Evolutionary conservation across 2,888 invertebrate genomes (phyloP).

Genomic region (Unio delphinus): DNA sequence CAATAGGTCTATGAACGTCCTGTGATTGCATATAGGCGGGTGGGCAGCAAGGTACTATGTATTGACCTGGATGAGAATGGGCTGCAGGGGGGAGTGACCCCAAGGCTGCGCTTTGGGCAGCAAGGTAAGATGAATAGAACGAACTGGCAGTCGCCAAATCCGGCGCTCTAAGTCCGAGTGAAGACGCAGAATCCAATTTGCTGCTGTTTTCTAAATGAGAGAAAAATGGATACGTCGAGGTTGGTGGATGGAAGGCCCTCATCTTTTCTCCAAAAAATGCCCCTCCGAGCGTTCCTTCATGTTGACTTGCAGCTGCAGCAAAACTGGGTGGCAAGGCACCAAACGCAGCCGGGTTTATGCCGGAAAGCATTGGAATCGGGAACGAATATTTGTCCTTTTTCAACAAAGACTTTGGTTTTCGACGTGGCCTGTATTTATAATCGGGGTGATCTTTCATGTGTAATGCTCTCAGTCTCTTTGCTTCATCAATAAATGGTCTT

Average conservation of each 20-base stretch:
- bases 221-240: slow-evolving; percentile 48
- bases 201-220: slow-evolving; percentile 49
- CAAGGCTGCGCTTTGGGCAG: slow-evolving; percentile 48
- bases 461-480: slow-evolving; percentile 93
- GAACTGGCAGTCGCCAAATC: slow-evolving; percentile 36
- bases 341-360: slow-evolving; percentile 44
- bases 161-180: slow-evolving; percentile 16
- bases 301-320: slow-evolving; percentile 19
- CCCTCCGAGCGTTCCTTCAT: slow-evolving; percentile 28
- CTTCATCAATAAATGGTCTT: slow-evolving; percentile 98
- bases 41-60: slow-evolving; percentile 66
- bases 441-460: slow-evolving; percentile 99
- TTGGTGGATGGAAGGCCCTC: slow-evolving; percentile 58
- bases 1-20: slow-evolving; percentile 68
- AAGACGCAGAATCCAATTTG: slow-evolving; percentile 40
- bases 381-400: slow-evolving; percentile 87
- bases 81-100: slow-evolving; percentile 52
- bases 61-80: slow-evolving; percentile 60
- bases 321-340: slow-evolving; percentile 40
- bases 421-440: slow-evolving; percentile 96
- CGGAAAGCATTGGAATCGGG: slow-evolving; percentile 60
- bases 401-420: slow-evolving; percentile 89
- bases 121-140: slow-evolving; percentile 55
- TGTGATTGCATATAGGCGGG: slow-evolving; percentile 60
- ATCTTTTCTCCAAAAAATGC: slow-evolving; percentile 46